Evolutionary conservation across 2,888 invertebrate genomes (phyloP), one percentile per base, ranked within the genome.

Genomic region (Cephus runcator): DNA sequence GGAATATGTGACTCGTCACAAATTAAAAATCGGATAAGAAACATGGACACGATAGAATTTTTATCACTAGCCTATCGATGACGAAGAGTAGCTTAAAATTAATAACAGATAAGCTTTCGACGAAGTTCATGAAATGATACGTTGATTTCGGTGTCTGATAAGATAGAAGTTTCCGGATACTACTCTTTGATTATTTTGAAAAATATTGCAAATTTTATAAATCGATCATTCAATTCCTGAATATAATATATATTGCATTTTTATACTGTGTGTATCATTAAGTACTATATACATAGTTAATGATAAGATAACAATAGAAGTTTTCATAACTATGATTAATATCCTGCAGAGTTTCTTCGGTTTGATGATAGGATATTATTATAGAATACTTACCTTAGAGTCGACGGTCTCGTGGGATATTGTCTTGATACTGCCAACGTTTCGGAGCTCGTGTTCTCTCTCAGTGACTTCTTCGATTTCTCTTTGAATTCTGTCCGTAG

Each of bases 381-480:
- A 23, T n/a, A 71, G 71, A 12, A 34, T 77, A 56, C 33, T 79
- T 82, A 91, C 91, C 87, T 92, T 92, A 75, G 90, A 91, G 83
- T 93, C 93, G 36, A 93, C 92, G 76, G 92, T 92, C 79, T 94
- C 93, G 86, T 93, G 92, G n/a, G 93, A 93, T 36, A 92, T 92
- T 31, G 93, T 93, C 84, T 92, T 92, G 80, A 93, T 93, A 84
- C 92, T 92, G 15, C 93, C 93, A 81, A 94, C 94, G 86, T 94
- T 94, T 84, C 94, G 93, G 85, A 97, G 94, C 89, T 97, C 97
- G 88, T 95, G 94, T 92, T 98, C 98, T 83, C 97, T 93, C 88
- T 96, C 95, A 77, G 95, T 95, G 80, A 96, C 97, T 92, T 97
- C 96, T 87, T 96, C 95, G 87, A 98, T 97, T 93, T 98, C 98